A percentile compares a stretch with the other conserved stretches of the same genome.
These are phyloP conservation scores for Gadus macrocephalus DNA, from an alignment of 2,113 vertebrate genomes.

Conservation along the genomic window DNA sequence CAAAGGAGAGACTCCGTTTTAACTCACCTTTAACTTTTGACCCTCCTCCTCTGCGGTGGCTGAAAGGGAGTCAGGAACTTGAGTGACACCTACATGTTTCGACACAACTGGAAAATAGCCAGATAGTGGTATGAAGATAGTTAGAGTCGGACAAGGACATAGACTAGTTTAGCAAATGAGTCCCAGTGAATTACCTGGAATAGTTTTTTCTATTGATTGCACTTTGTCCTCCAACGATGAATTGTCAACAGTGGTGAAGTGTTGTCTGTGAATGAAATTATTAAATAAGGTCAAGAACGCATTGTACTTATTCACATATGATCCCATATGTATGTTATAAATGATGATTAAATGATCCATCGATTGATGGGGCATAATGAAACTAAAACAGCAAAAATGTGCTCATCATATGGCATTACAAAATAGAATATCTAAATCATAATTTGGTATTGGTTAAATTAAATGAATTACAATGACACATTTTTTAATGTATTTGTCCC, in stretches of 20 bases:
- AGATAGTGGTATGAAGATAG: too few species aligned
- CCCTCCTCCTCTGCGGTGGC: constrained; percentile 19
- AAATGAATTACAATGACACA: too few species aligned
- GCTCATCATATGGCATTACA: too few species aligned
- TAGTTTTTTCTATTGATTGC: constrained; percentile 22
- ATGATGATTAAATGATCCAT: too few species aligned
- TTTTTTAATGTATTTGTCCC: too few species aligned
- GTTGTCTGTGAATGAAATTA: constrained; percentile 51
- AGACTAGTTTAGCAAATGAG: background rate
- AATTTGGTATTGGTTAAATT: too few species aligned
- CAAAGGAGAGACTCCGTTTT: background rate
- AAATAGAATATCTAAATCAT: too few species aligned
- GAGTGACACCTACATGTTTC: background rate
- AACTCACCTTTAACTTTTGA: constrained; percentile 48
- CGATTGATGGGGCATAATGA: too few species aligned
- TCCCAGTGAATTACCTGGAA: constrained; percentile 43
- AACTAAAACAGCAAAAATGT: too few species aligned
- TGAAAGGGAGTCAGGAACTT: constrained; percentile 9
- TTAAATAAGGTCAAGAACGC: background rate
- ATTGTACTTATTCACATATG: too few species aligned
- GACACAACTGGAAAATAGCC: constrained; percentile 31
- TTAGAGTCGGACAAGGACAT: background rate
- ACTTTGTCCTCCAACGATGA: constrained; percentile 40
- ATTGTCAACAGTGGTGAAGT: constrained; percentile 17
- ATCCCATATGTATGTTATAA: too few species aligned